Evolutionary conservation across 1,140 invertebrate genomes (phyloP).

Genomic region (Bacillus rossius): DNA sequence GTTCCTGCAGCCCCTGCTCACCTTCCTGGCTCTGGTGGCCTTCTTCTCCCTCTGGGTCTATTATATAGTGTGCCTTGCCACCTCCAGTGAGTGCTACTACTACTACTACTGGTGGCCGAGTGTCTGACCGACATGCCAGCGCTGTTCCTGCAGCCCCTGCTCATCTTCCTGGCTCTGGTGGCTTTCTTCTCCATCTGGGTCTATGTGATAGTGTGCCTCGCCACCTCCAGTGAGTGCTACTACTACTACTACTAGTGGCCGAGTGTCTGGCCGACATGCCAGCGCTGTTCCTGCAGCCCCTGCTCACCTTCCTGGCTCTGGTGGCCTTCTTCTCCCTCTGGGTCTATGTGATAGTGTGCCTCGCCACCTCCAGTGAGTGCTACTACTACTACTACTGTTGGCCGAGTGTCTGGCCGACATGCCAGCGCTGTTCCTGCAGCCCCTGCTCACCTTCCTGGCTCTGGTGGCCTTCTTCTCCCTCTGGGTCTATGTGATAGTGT

Average conservation of each 20-base stretch:
- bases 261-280: slow-evolving; percentile 79
- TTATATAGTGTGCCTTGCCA: slow-evolving; percentile 66
- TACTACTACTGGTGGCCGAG: too few species aligned
- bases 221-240: slow-evolving; percentile 66
- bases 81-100: slow-evolving; percentile 64
- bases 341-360: slow-evolving; percentile 67
- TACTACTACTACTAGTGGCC: too few species aligned
- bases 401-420: too few species aligned
- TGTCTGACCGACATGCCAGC: slow-evolving; percentile 74
- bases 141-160: slow-evolving; percentile 80
- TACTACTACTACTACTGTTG: too few species aligned
- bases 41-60: slow-evolving; percentile 84
- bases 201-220: slow-evolving; percentile 62
- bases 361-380: slow-evolving; percentile 66
- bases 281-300: slow-evolving; percentile 78
- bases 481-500: slow-evolving; percentile 76
- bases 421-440: slow-evolving; percentile 82
- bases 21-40: slow-evolving; percentile 67
- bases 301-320: slow-evolving; percentile 77
- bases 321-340: slow-evolving; percentile 79
- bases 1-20: slow-evolving; percentile 81
- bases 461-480: slow-evolving; percentile 74
- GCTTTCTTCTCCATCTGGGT: slow-evolving; percentile 84
- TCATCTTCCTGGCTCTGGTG: slow-evolving; percentile 75
- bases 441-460: slow-evolving; percentile 76